Percentiles rank a stretch among this genome's conserved stretches.
Conservation (phyloP, 2,113 vertebrate species). For the Peromyscus californicus region DNA sequence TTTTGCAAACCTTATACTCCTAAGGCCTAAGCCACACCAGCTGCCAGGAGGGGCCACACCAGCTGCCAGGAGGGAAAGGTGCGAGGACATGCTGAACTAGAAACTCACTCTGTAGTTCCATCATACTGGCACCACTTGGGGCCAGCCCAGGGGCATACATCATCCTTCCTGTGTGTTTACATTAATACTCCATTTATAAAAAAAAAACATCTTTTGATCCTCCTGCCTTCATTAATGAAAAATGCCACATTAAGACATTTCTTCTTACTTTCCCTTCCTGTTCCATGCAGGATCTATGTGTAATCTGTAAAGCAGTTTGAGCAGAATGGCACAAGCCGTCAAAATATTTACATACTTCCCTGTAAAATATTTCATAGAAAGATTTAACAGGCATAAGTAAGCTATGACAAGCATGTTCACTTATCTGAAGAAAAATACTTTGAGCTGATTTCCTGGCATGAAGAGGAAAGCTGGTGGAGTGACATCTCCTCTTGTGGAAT, state of each 20-base stretch:
- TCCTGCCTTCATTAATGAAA: constrained; percentile 84
- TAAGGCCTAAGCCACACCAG: constrained; percentile 49
- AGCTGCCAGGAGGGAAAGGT: constrained; percentile 44
- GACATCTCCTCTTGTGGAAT: constrained; percentile 86
- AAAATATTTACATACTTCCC: constrained; percentile 95
- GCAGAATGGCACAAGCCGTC: constrained; percentile 87
- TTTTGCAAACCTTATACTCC: constrained; percentile 55
- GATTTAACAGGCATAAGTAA: constrained; percentile 88
- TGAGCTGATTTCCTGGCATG: constrained; percentile 79
- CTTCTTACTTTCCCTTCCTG: constrained; percentile 82
- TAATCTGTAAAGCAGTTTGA: constrained; percentile 82
- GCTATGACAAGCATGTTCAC: constrained; percentile 84
- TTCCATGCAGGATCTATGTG: constrained; percentile 79
- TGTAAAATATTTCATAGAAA: constrained; percentile 88
- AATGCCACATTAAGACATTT: constrained; percentile 86
- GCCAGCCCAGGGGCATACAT: not conserved
- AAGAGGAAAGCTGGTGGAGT: constrained; percentile 76
- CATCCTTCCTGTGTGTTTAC: constrained; percentile 76
- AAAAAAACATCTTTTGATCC: constrained; percentile 78
- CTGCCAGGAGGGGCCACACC: constrained; percentile 41
- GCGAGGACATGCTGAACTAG: not conserved
- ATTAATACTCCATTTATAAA: constrained; percentile 61
- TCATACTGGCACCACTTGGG: not conserved
- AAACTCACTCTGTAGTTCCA: constrained; percentile 28
- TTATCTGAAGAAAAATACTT: constrained; percentile 88